phyloP scores from a whole-genome alignment of 2,797 vertebrate genomes.

The Lutjanus campechanus region DNA sequence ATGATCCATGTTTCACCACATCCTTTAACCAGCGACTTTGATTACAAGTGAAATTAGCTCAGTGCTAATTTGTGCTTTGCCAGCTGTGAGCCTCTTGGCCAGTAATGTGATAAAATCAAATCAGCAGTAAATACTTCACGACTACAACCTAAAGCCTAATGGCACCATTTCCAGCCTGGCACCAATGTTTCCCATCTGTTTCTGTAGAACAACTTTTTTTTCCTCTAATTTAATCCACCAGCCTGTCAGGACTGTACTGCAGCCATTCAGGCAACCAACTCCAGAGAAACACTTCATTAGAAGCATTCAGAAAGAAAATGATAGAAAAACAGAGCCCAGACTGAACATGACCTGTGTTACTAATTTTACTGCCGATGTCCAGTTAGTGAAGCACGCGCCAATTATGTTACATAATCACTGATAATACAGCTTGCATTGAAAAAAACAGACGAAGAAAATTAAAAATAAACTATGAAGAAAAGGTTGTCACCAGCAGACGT shows the following conservation, averaged over 20 bases:
- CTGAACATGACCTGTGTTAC: neutral
- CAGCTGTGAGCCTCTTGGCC: constrained; percentile 31
- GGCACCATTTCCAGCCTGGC: constrained; percentile 34
- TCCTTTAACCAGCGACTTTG: constrained; percentile 11
- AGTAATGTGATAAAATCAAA: constrained; percentile 42
- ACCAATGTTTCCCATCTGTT: constrained; percentile 33
- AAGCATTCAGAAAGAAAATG: neutral
- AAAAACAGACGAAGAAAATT: neutral
- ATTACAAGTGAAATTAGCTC: constrained; percentile 29
- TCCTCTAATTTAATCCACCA: constrained; percentile 19
- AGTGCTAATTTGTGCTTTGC: constrained; percentile 33
- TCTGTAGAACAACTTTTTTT: constrained; percentile 13
- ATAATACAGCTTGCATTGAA: neutral
- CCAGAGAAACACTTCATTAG: neutral
- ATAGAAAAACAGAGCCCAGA: neutral
- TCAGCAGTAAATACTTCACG: constrained; percentile 35
- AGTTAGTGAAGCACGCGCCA: neutral
- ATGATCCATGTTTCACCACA: constrained; percentile 15
- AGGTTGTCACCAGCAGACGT: too few species aligned
- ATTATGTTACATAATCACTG: neutral
- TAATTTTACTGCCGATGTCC: neutral
- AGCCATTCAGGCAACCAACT: constrained; percentile 4
- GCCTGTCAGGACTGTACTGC: constrained; percentile 12
- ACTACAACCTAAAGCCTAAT: constrained; percentile 34
- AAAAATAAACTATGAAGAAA: too few species aligned